Evolutionary conservation across 2,888 invertebrate species (phyloP), one percentile per base, ranked within the genome.

Genomic region (Andrena bucephala): DNA sequence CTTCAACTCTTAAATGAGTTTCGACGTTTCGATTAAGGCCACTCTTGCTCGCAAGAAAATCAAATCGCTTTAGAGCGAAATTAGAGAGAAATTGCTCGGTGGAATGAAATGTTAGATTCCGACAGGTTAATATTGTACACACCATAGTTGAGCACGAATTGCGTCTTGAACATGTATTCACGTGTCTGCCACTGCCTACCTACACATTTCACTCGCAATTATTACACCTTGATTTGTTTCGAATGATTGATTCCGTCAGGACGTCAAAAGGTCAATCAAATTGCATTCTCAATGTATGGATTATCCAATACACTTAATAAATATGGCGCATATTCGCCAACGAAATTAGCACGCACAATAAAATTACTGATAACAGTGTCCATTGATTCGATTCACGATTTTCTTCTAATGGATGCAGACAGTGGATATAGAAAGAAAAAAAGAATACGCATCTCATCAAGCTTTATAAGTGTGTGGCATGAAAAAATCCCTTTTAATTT

Each of bases 21-120:
- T 88, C 85, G 88, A 89, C 87, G 85, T 84, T 82, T 88, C 88
- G 86, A 89, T 89, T 89, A 88, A 88, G 86, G 88, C 75, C 83
- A 81, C 59, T 72, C 68, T 81, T 78, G 70, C 71, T 65, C 50
- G 29, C 57, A 52, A 50, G 71, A 77, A 77, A 72, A 73, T 71
- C 77, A 76, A 82, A 83, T 74, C 76, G 59, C 63, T 72, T 20
- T 66, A 42, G 63, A 80, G 73, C 77, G 76, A 85, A 84, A 87
- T 84, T 87, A 77, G 70, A 79, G 65, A 76, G 81, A 29, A 62
- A 42, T 36, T 66, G 33, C 54, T 42, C 13, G 16, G 48, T 76
- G 54, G 72, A 70, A 67, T 65, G 48, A 75, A 78, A 42, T 68
- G 73, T 42, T 24, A 73, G 59, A 67, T 69, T 68, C 71, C 54